Base-by-base conservation (phyloP, 2,797 vertebrate species). In the Pipistrellus nathusii region DNA sequence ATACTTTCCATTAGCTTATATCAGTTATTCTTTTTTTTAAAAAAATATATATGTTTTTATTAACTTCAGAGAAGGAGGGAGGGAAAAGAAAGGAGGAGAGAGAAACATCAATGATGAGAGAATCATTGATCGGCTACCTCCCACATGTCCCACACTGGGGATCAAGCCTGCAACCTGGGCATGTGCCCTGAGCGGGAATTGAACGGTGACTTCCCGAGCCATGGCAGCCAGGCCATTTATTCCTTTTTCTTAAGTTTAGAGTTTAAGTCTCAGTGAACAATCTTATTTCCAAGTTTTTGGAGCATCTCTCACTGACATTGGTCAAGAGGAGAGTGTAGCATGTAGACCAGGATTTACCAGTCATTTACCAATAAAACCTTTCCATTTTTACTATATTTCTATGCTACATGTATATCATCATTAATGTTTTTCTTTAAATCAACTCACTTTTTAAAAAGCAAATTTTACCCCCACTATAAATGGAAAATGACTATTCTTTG, bases 401-500 rank as follows among this genome's bases (percentile, higher is more conserved):
- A 3, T 53, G 53, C 17, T 17, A 88, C 11, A 0, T 17, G 14
- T 18, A 44, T 62, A 13, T 25, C 27, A 13, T 25, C 27, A n/a
- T 32, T 51, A 62, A 85, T 44, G 77, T 46, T 85, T 88, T 66
- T 76, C 30, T 86, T 94, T 71, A 86, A 77, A 72, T 80, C 44
- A 77, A 41, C 46, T 78, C 3, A 69, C 66, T 38, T 69, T 53
- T 89, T 51, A 46, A 48, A 75, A 87, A 80, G 69, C 4, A 59
- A 82, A 68, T 44, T 8, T 62, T 84, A 62, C 8, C 46, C 23
- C 9, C 71, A 57, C 73, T 75, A 38, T 55, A 55, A 69, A 57
- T 73, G 27, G 20, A 72, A 96, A 93, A 80, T 62, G 23, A 41
- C 80, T 62, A 30, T n/a, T 25, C 18, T 94, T 82, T 88, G 69